phyloP scores from a whole-genome alignment of 1,140 invertebrate species.

The Chelonus insularis region DNA sequence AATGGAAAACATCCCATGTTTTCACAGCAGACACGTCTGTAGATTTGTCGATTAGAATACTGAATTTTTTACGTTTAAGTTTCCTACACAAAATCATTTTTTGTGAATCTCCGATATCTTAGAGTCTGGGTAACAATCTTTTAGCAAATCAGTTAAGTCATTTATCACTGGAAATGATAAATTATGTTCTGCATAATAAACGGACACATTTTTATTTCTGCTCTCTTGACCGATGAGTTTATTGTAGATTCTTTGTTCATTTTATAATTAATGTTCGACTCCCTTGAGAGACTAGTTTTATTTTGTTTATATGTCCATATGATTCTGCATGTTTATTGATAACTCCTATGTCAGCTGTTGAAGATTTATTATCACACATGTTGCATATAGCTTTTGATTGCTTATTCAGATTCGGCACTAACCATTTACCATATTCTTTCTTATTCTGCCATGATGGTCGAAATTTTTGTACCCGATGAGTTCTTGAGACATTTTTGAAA shows the following conservation, averaged over 20 bases:
- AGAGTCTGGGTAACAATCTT: too few species aligned
- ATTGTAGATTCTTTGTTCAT: background rate
- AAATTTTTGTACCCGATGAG: background rate
- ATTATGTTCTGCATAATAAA: too few species aligned
- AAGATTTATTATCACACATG: background rate
- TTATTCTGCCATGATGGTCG: background rate
- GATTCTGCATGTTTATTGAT: background rate
- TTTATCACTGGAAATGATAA: too few species aligned
- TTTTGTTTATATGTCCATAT: background rate
- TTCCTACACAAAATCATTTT: too few species aligned
- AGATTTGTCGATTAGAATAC: too few species aligned
- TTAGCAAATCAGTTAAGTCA: too few species aligned
- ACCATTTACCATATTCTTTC: background rate
- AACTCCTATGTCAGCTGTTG: background rate
- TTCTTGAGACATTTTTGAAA: background rate
- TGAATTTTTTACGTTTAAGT: too few species aligned
- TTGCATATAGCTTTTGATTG: background rate
- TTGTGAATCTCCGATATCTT: too few species aligned
- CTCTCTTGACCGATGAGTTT: background rate
- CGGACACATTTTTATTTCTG: conserved; percentile 4
- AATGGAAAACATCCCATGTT: too few species aligned
- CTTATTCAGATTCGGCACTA: background rate
- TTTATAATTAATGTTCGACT: background rate
- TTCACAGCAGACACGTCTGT: too few species aligned
- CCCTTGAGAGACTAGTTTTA: background rate